Conservation (phyloP, 1,140 invertebrate genomes). For the Temnothorax nylanderi region DNA sequence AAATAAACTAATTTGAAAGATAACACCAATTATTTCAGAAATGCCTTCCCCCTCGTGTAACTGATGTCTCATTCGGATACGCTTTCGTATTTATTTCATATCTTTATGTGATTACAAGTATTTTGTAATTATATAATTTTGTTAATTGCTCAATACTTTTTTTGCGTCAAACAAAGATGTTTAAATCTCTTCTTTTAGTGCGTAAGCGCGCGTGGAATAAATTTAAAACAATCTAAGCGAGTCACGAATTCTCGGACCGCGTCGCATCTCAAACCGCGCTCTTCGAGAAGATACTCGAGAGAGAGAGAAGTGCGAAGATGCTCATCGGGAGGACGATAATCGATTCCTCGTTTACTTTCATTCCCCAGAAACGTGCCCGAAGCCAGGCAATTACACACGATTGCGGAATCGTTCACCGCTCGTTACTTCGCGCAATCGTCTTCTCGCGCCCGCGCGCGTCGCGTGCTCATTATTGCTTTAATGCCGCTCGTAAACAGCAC, state of each 20-base stretch:
- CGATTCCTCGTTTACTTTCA: conserved; percentile 27
- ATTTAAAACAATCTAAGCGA: not conserved
- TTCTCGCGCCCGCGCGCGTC: not conserved
- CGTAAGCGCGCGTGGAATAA: not conserved
- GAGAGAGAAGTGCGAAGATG: not conserved
- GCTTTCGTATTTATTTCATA: not conserved
- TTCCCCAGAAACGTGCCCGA: conserved; percentile 10
- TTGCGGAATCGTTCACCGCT: conserved; percentile 25
- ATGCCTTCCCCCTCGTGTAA: not conserved
- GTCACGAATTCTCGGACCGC: not conserved
- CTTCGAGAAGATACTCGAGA: not conserved
- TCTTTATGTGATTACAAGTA: not conserved
- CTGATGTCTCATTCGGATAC: not conserved
- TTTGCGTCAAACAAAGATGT: not conserved
- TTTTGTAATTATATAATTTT: not conserved
- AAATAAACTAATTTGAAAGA: not conserved
- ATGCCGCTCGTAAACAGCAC: not conserved
- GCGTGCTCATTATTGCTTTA: conserved; percentile 29
- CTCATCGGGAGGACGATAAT: conserved; percentile 8
- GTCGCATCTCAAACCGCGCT: not conserved
- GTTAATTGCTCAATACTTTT: not conserved
- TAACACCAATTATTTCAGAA: not conserved
- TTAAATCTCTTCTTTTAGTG: not conserved
- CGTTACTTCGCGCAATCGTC: conserved; percentile 3
- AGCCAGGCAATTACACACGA: conserved; percentile 11